phyloP scores from a whole-genome alignment of 2,888 invertebrate species.

The Achlya flavicornis region DNA sequence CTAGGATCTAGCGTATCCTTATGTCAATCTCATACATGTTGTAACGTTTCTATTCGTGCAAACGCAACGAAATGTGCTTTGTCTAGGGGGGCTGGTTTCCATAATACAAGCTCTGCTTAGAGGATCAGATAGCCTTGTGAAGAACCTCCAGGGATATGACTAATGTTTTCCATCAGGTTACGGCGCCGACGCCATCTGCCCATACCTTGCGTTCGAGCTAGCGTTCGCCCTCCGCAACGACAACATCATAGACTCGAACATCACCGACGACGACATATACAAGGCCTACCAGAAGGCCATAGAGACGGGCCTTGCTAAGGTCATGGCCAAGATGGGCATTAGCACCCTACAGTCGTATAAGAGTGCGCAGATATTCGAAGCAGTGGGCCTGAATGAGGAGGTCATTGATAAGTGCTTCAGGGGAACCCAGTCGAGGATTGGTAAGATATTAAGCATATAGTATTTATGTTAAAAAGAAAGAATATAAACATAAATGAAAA shows the following conservation, averaged over 20 bases:
- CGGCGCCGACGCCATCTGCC: slow-evolving; percentile 99
- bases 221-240: slow-evolving; percentile 94
- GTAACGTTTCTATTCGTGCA: no score
- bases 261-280: slow-evolving; percentile 92
- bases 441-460: slow-evolving; percentile 44
- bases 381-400: slow-evolving; percentile 96
- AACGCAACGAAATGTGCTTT: no score
- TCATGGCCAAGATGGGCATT: slow-evolving; percentile 99
- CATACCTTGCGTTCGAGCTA: slow-evolving; percentile 97
- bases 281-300: slow-evolving; percentile 95
- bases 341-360: slow-evolving; percentile 99
- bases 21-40: no score
- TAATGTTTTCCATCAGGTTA: slow-evolving; percentile 81
- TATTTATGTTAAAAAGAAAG: no score
- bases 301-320: slow-evolving; percentile 89
- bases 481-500: no score
- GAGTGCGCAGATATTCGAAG: slow-evolving; percentile 99
- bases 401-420: slow-evolving; percentile 97
- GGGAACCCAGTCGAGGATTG: slow-evolving; percentile 87
- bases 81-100: no score
- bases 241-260: slow-evolving; percentile 89
- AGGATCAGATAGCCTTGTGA: no score
- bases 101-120: no score
- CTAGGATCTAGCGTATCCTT: no score
- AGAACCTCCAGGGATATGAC: background rate